Base-by-base conservation (phyloP, 2,888 invertebrate species). In the Cantharis rufa region DNA sequence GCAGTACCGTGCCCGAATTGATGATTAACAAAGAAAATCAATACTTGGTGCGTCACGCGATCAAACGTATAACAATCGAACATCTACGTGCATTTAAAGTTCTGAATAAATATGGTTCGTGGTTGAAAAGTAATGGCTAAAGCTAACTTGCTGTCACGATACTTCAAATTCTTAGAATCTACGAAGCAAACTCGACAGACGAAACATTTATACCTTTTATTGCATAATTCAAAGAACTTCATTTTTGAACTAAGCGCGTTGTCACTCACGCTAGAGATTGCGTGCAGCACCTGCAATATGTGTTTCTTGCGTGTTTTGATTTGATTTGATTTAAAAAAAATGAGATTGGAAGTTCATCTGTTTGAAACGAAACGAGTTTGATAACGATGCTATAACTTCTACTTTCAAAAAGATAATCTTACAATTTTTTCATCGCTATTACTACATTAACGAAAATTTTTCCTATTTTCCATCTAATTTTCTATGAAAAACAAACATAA, bases 21-120 rank as follows among this genome's bases (percentile, higher is more conserved):
- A 80, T 77, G 76, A 75, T 75, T 79, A 77, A 79, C 79, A 77
- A 79, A 78, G 79, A 79, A 80, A 79, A 80, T 80, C 80, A 76
- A 80, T 80, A 77, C 69, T 15, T 63, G 28, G 74, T 72, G 48
- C 28, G 76, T 76, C 79, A 80, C 78, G 79, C 79, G 74, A 79
- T 62, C 70, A 15, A 32, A 32, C 72, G 69, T 61, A 28, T 28
- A 72, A 69, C 76, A 72, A 69, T 72, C 64, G 62, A 64, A 69
- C 71, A 66, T 75, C 32, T 70, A 75, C 68, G 63, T 75, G 72
- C 69, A 75, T 75, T 75, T 71, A 71, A 75, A 75, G 72, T 48
- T 62, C 16, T 70, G 63, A 62, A 75, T 72, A 78, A 78, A 78
- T 73, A 71, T 48, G n/a, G 64, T 77, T 80, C 77, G 77, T 77